Evolutionary conservation across 2,113 vertebrate genomes (phyloP).

Genomic region (Myrmecobius fasciatus): DNA sequence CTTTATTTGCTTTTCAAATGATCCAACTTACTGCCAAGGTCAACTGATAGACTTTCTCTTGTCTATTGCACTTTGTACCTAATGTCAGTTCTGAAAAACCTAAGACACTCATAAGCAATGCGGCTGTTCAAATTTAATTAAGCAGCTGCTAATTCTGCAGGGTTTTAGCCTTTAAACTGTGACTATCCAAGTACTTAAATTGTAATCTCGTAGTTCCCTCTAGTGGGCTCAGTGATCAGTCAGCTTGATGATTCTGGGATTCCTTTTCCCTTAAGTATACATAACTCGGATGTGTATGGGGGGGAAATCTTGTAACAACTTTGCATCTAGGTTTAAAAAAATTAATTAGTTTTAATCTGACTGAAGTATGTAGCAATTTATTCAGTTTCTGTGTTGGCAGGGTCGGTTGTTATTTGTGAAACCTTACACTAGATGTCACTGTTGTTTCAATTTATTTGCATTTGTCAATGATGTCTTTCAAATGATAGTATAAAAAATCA

Average conservation of each 20-base stretch:
- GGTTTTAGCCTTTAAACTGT: conserved; percentile 58
- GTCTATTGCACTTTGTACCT: conserved; percentile 14
- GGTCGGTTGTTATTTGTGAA: conserved; percentile 15
- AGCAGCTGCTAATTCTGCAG: conserved; percentile 34
- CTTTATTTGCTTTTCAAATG: conserved; percentile 2
- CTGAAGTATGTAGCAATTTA: conserved; percentile 24
- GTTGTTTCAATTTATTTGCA: conserved; percentile 66
- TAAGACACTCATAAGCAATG: background rate
- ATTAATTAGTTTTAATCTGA: conserved; percentile 50
- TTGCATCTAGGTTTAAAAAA: conserved; percentile 44
- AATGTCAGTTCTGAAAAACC: background rate
- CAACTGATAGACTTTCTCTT: background rate
- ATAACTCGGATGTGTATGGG: conserved; percentile 6
- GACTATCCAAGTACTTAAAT: background rate
- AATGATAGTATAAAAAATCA: background rate
- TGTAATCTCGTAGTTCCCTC: background rate
- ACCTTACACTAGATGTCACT: conserved; percentile 79
- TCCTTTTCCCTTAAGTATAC: conserved; percentile 24
- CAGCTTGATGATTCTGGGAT: conserved; percentile 3
- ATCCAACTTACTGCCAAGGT: background rate
- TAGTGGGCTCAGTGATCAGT: background rate
- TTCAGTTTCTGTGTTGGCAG: background rate
- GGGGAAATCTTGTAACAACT: conserved; percentile 45
- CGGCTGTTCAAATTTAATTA: conserved; percentile 54
- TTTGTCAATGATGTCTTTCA: background rate